A percentile compares a stretch with the other conserved stretches of the same genome.
These are phyloP conservation scores for Candoia aspera DNA, from an alignment of 2,113 vertebrate species.

Conservation along the genomic window DNA sequence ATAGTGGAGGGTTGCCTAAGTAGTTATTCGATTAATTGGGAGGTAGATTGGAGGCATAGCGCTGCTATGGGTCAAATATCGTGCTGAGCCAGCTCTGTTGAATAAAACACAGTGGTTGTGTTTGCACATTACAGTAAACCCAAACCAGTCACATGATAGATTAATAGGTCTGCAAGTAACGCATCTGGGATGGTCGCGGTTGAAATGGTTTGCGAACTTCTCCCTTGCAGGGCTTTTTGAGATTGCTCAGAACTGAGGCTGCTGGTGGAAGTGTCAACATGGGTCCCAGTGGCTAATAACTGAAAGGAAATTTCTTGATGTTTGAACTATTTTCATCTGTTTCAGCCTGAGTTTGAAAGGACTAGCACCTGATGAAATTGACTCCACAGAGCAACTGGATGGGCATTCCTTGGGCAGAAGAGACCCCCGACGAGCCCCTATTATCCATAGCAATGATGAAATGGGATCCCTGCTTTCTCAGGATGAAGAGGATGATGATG, in stretches of 20 bases:
- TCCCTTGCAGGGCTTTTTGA: neutral
- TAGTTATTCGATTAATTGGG: neutral
- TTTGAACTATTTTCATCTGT: neutral
- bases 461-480: conserved; percentile 64
- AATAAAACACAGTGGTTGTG: neutral
- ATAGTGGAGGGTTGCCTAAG: neutral
- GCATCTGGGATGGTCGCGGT: neutral
- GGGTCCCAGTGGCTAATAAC: neutral
- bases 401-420: neutral
- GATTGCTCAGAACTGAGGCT: neutral
- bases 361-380: neutral
- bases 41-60: neutral
- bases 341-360: conserved; percentile 42
- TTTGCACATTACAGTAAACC: neutral
- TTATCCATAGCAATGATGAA: conserved; percentile 64
- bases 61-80: neutral
- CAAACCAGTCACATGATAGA: neutral
- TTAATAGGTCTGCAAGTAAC: neutral
- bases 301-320: neutral
- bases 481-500: conserved; percentile 48
- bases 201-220: neutral
- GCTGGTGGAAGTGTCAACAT: neutral
- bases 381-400: neutral
- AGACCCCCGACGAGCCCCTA: conserved; percentile 53
- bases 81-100: neutral